These are phyloP conservation scores for Pachycephus smyrnensis DNA, from an alignment of 2,888 invertebrate genomes.

Conservation along the genomic window DNA sequence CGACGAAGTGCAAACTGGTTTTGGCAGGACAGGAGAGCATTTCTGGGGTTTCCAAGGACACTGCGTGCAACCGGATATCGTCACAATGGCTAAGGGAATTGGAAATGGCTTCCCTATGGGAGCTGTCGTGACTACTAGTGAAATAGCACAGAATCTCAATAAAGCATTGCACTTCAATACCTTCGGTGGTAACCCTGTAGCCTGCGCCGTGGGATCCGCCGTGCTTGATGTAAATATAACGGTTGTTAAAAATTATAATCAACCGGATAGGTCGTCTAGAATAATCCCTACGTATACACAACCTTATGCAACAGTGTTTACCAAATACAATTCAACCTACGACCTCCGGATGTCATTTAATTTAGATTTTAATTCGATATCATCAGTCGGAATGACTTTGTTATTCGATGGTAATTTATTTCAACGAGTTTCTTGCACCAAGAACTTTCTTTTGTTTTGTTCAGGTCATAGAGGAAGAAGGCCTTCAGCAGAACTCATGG, in stretches of 20 bases:
- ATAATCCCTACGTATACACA: not conserved
- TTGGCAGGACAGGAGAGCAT: constrained; percentile 92
- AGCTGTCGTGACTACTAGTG: constrained; percentile 92
- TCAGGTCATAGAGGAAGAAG: constrained; percentile 89
- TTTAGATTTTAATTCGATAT: not conserved
- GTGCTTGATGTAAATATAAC: constrained; percentile 85
- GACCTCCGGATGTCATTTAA: not conserved
- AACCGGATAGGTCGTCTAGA: not conserved
- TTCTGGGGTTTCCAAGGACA: constrained; percentile 98
- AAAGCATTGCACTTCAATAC: constrained; percentile 92
- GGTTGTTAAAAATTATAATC: not conserved
- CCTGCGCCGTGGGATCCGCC: constrained; percentile 88
- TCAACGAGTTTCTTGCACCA: not conserved
- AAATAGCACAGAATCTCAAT: constrained; percentile 83
- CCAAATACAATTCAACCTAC: not conserved
- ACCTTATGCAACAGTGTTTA: not conserved
- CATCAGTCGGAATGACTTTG: not conserved
- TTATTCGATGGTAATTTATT: not conserved
- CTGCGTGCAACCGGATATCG: constrained; percentile 90
- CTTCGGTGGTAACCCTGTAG: constrained; percentile 94
- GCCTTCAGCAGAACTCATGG: constrained; percentile 81
- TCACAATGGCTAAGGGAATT: constrained; percentile 95
- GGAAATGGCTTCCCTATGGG: constrained; percentile 97
- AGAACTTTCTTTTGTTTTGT: constrained; percentile 32
- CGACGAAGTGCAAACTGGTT: constrained; percentile 98